Base-by-base conservation (phyloP, 2,113 vertebrate genomes). In the Myanophis thanlyinensis region DNA sequence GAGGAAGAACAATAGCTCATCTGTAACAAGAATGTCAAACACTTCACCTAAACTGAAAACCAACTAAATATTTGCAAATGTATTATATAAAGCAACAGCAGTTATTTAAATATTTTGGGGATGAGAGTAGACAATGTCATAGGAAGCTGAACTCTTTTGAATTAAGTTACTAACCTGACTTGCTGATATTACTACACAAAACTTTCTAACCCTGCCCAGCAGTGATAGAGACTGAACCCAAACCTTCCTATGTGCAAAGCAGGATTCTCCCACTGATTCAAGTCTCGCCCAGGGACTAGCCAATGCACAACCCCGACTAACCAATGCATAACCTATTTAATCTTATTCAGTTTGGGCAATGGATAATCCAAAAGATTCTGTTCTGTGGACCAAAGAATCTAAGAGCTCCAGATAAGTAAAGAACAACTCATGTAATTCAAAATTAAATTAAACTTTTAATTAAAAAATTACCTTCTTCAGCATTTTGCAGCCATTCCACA, bases 401-500 rank as follows among this genome's bases (percentile, higher is more conserved):
- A 8, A 10, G 52, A 12, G 49, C 6, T 12, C 30, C 15, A 53
- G 5, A 30, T 46, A 40, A 46, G 3, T 35, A 8, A 59, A 48
- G 20, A 0, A 54, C 1, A 30, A 1, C 56, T 91, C 67, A 40
- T 73, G 15, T 73, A 18, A 73, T 73, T 73, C n/a, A 35, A 73
- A 62, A n/a, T 51, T 1, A 11, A 0, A 54, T 10, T 13, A 93
- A 89, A 87, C 8, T 3, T 9, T 89, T 40, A 94, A 87, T 89
- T 9, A 30, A 88, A 93, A 30, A 20, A 62, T 3, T 98, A 98
- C 99, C 99, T 98, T 99, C 99, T 97, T 99, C 98, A 93, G 98
- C 98, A 0, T 98, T 99, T 95, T 98, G 98, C 90, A 99, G 97
- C 98, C 99, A 99, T 95, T 99, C 99, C 25, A 99, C 98, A 94